A percentile compares a stretch with the other conserved stretches of the same genome.
Evolutionary conservation across 2,888 invertebrate species (phyloP).

Genomic region (Acrobasis repandana): DNA sequence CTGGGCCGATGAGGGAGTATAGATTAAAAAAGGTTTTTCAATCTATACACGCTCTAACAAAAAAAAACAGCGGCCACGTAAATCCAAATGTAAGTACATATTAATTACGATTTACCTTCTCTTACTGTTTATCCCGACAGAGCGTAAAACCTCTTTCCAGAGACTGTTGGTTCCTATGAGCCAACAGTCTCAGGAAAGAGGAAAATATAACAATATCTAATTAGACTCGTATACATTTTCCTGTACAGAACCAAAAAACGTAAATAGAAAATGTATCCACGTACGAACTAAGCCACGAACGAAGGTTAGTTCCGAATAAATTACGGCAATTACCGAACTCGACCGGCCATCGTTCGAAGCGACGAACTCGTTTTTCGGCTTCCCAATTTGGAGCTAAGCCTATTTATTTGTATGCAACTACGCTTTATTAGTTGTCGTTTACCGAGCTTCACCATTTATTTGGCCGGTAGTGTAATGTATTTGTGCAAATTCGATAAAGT

Average conservation of each 20-base stretch:
- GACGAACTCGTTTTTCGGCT: constrained; percentile 39
- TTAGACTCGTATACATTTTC: background rate
- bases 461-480: constrained; percentile 44
- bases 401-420: constrained; percentile 45
- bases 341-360: constrained; percentile 31
- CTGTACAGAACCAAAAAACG: background rate
- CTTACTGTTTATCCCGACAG: no score
- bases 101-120: no score
- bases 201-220: no score
- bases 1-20: no score
- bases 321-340: constrained; percentile 34
- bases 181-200: no score
- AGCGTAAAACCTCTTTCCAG: no score
- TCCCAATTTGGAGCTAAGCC: constrained; percentile 39
- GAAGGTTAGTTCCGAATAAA: constrained; percentile 29
- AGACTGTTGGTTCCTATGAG: no score
- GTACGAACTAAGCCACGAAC: background rate
- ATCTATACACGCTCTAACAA: no score
- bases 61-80: no score
- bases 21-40: no score
- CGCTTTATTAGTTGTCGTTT: constrained; percentile 46
- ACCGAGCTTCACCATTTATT: constrained; percentile 45
- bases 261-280: background rate
- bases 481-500: background rate
- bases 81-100: no score